phyloP scores from a whole-genome alignment of 92 coral and sea anemone genomes.

The Heliopora coerulea region DNA sequence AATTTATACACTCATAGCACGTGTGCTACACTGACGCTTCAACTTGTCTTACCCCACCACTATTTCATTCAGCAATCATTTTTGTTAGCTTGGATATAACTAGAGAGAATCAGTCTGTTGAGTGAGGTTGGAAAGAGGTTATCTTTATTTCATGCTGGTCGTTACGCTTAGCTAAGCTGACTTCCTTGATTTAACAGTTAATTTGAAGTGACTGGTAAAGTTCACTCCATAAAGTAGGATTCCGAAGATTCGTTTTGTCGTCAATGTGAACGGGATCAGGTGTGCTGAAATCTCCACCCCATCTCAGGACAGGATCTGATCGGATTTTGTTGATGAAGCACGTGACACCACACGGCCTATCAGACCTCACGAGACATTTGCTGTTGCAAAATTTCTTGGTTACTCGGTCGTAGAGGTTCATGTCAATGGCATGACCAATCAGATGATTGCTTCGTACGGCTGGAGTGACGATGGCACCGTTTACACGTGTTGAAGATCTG shows the following conservation, averaged over 20 bases:
- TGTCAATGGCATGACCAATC: slow-evolving; percentile 64
- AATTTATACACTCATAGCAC: too few species aligned
- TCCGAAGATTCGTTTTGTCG: neutral
- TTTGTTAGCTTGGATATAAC: too few species aligned
- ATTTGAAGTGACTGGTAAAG: neutral
- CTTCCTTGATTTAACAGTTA: neutral
- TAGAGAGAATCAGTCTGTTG: too few species aligned
- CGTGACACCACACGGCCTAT: neutral
- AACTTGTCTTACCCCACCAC: too few species aligned
- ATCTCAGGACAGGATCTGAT: neutral
- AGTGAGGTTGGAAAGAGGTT: too few species aligned
- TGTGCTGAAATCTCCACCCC: slow-evolving; percentile 15
- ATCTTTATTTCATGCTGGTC: too few species aligned
- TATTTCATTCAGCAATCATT: too few species aligned
- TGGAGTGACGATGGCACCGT: slow-evolving; percentile 51
- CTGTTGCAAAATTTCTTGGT: slow-evolving; percentile 20
- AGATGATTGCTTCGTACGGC: slow-evolving; percentile 55
- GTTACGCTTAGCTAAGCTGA: neutral
- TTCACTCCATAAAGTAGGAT: neutral
- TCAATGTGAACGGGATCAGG: slow-evolving; percentile 19
- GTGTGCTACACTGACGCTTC: too few species aligned
- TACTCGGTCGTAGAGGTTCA: slow-evolving; percentile 39
- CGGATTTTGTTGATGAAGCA: slow-evolving; percentile 1
- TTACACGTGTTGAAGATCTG: slow-evolving; percentile 11
- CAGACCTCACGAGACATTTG: neutral